Evolutionary conservation across 2,113 vertebrate genomes (phyloP).

Genomic region (Apteryx mantelli): DNA sequence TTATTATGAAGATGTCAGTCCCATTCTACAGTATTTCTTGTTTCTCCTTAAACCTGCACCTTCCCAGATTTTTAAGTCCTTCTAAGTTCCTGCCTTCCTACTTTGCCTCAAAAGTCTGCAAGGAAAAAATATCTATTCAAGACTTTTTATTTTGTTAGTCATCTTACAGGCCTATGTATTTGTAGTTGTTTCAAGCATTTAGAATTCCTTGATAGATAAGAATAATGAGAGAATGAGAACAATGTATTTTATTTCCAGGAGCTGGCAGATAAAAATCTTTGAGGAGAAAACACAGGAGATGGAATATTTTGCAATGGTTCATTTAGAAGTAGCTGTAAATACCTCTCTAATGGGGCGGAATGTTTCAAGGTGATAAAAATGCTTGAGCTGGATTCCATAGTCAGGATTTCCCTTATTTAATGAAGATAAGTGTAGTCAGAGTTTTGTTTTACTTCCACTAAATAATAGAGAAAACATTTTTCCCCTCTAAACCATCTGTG

Average conservation of each 20-base stretch:
- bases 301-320: slow-evolving; percentile 9
- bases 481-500: background rate
- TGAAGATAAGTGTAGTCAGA: slow-evolving; percentile 10
- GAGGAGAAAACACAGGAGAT: slow-evolving; percentile 23
- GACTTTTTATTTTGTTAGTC: slow-evolving; percentile 19
- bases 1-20: background rate
- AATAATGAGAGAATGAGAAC: slow-evolving; percentile 36
- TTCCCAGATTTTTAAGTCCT: background rate
- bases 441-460: slow-evolving; percentile 2
- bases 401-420: slow-evolving; percentile 7
- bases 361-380: slow-evolving; percentile 40
- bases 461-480: slow-evolving; percentile 15
- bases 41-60: background rate
- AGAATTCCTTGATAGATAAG: slow-evolving; percentile 37
- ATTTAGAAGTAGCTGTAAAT: slow-evolving; percentile 46
- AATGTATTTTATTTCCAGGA: slow-evolving; percentile 36
- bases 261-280: slow-evolving; percentile 26
- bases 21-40: background rate
- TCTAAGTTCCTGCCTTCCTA: background rate
- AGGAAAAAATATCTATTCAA: background rate
- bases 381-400: background rate
- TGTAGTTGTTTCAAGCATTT: slow-evolving; percentile 2
- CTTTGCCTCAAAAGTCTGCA: background rate
- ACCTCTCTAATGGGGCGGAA: slow-evolving; percentile 37
- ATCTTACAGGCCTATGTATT: background rate